Evolutionary conservation across 2,113 vertebrate species (phyloP), one percentile per base, ranked within the genome.

Genomic region (Rhipidura dahli): DNA sequence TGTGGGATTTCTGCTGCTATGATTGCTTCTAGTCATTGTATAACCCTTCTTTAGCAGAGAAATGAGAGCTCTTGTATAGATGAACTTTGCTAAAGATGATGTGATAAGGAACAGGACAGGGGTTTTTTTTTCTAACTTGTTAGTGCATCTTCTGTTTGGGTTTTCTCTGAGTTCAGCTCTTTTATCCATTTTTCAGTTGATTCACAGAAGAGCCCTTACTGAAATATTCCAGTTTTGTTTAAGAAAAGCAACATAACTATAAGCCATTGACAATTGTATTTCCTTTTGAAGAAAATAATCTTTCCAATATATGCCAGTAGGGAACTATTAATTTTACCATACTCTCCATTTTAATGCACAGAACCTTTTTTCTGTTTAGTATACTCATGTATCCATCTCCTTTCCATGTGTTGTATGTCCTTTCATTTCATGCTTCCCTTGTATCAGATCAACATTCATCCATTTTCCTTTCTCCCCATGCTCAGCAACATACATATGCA

Each of bases 11-110:
- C 72, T 93, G 61, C 60, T 60, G 60, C 12, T 72, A 50, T 64
- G 72, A 71, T 88, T 69, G 44, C 61, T 90, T 96, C 56, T 96
- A 92, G 87, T 95, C 64, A 81, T 75, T 71, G 51, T 51, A 40
- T 71, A 71, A 87, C 77, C 83, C 65, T 77, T 53, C 51, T 83
- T 81, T 56, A 66, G 35, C 63, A 66, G 37, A 86, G 60, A 90
- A 94, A 82, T 60, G 35, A 90, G 83, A 87, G 59, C 83, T 90
- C 79, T 69, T 80, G 28, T 86, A 72, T 78, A 89, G 84, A 87
- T 95, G 78, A 80, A 85, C 95, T 91, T 81, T 61, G 24, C n/a
- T 69, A 47, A 72, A 94, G 92, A 96, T 93, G 81, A 96, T 93
- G 54, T 87, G 91, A 84, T 80, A 83, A 90, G 12, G 44, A 83